Evolutionary conservation across 2,888 invertebrate species (phyloP).

Genomic region (Rhodophaea formosa): DNA sequence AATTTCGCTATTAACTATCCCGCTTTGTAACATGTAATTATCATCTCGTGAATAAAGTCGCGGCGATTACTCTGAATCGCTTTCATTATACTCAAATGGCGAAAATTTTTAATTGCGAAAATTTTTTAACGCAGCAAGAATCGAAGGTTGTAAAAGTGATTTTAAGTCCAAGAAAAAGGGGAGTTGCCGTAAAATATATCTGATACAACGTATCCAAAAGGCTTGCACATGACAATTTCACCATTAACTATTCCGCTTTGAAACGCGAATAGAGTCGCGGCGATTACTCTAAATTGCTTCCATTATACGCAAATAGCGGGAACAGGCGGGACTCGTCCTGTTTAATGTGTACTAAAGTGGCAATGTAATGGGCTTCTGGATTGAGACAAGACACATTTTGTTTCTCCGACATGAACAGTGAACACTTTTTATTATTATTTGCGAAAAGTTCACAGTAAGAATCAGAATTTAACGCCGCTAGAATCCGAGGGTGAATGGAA

Average conservation of each 20-base stretch:
- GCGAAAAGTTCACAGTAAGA: too few relatives aligned
- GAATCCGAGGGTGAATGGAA: too few relatives aligned
- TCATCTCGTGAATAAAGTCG: background rate
- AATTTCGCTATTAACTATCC: slow-evolving; percentile 3
- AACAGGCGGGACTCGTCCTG: background rate
- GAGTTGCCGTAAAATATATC: too few relatives aligned
- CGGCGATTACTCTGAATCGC: background rate
- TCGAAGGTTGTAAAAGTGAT: too few relatives aligned
- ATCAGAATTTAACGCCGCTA: too few relatives aligned
- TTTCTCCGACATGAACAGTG: too few relatives aligned
- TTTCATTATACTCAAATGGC: slow-evolving; percentile 11
- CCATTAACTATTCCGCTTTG: slow-evolving; percentile 7
- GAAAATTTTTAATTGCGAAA: too few relatives aligned
- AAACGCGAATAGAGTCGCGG: background rate
- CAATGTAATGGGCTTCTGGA: background rate
- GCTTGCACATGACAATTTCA: slow-evolving; percentile 3
- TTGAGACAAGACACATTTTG: background rate
- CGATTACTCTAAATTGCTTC: slow-evolving; percentile 4
- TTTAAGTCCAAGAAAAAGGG: too few relatives aligned
- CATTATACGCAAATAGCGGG: slow-evolving; percentile 7
- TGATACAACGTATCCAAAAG: too few relatives aligned
- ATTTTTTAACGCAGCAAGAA: too few relatives aligned
- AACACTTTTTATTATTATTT: too few relatives aligned
- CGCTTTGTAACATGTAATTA: background rate
- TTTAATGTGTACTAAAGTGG: background rate